Percentiles rank a stretch among this genome's conserved stretches.
phyloP scores from a whole-genome alignment of 2,888 invertebrate genomes.

The Biston betularia region DNA sequence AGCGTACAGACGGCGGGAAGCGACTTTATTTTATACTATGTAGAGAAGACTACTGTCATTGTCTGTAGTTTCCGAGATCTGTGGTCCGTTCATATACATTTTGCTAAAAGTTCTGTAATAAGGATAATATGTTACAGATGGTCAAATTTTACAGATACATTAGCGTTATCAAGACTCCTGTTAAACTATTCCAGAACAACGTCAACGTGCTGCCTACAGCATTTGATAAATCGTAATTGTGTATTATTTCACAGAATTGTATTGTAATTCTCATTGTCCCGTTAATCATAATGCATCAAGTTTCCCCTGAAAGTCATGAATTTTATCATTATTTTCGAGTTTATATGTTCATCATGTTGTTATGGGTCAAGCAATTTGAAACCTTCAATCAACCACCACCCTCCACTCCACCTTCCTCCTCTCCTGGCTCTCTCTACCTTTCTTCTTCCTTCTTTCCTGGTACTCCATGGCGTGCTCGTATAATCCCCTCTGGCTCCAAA shows the following conservation, averaged over 20 bases:
- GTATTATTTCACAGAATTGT: conserved; percentile 8
- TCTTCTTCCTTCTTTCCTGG: conserved; percentile 28
- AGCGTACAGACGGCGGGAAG: no score
- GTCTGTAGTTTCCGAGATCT: no score
- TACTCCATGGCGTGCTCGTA: conserved; percentile 20
- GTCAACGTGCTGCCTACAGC: neutral
- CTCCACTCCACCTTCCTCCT: no score
- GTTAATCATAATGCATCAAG: conserved; percentile 14
- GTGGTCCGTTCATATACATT: neutral
- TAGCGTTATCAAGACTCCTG: neutral
- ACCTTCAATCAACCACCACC: conserved; percentile 24
- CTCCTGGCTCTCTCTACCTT: no score
- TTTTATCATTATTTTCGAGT: neutral
- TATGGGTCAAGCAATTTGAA: conserved; percentile 20
- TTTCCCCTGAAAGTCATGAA: conserved; percentile 20
- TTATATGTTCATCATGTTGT: conserved; percentile 17
- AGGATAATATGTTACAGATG: neutral
- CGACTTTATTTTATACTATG: no score
- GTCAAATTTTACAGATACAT: neutral
- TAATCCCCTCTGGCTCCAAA: conserved; percentile 12
- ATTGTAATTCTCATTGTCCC: conserved; percentile 3
- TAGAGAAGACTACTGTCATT: no score
- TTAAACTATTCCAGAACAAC: neutral
- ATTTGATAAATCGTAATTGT: neutral
- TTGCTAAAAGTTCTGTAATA: conserved; percentile 1